Evolutionary conservation across 2,888 invertebrate genomes (phyloP), one percentile per base, ranked within the genome.

Genomic region (Microplitis deprimator): DNA sequence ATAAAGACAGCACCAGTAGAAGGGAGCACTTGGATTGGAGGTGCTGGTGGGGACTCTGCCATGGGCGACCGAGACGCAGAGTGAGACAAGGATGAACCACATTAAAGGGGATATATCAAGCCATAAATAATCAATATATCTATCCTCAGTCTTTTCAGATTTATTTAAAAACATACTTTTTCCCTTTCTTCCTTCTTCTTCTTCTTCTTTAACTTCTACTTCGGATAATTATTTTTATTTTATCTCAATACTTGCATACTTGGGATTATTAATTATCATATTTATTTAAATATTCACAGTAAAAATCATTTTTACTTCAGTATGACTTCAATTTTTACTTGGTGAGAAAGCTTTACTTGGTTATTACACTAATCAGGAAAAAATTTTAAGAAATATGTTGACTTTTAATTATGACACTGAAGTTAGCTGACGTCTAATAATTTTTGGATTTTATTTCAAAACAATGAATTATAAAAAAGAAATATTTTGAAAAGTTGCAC

Each of bases 41-140:
- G 40, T 50, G 65, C 39, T 68, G 68, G 64, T 77, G 73, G 77
- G 75, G 29, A 40, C 38, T 77, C 62, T 60, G 73, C 77, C 64
- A 77, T 77, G 73, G 77, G 64, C 70, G 69, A 73, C 65, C 61
- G 80, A 75, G 72, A 77, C 78, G 77, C 62, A 76, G 79, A 79
- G 77, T 68, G 77, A 85, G 84, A 84, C 86, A 86, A 88, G 88
- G 88, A 88, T 88, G 87, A 88, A 88, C 89, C 86, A 85, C 84
- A 87, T 89, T 89, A 88, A 89, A 89, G 89, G 86, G 85, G 89
- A 89, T 89, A 89, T 87, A 78, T 79, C 84, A 83, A 84, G 83
- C 84, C 84, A 84, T 83, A 86, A 87, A 87, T 87, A 88, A 89
- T 89, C 89, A 89, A 89, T 89, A 89, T 86, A 85, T 83, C 83